Conservation (phyloP, 2,113 vertebrate species). For the Geococcyx californianus region DNA sequence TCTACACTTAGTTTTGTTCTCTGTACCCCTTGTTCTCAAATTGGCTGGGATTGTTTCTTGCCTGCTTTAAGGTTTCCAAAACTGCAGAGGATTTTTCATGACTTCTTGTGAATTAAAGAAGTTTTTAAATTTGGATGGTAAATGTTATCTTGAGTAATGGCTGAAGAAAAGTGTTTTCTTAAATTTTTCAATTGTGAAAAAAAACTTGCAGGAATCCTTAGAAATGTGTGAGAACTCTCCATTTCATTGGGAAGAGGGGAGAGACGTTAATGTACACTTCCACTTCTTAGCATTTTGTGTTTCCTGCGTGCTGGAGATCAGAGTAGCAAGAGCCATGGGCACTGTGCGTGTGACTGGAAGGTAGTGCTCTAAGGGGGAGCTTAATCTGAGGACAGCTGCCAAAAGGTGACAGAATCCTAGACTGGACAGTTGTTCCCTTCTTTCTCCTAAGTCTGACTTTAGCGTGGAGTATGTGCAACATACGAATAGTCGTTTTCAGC, state of each 20-base stretch:
- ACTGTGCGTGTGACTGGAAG: not conserved
- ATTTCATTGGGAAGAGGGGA: not conserved
- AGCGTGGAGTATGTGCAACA: accelerated
- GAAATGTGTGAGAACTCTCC: not conserved
- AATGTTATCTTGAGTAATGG: not conserved
- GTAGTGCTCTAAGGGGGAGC: not conserved
- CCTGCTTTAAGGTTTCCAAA: not conserved
- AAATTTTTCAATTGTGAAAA: accelerated
- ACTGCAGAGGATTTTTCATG: not conserved
- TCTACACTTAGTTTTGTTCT: not conserved
- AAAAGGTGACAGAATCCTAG: not conserved
- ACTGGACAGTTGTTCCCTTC: not conserved
- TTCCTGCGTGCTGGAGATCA: not conserved
- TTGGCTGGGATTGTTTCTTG: not conserved
- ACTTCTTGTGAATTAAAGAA: not conserved
- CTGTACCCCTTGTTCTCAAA: not conserved
- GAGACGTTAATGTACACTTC: not conserved
- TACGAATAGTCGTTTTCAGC: accelerated
- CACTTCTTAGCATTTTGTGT: not conserved
- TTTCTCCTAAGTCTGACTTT: not conserved
- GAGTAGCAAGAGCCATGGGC: not conserved
- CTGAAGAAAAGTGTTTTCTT: not conserved
- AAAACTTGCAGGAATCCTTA: not conserved
- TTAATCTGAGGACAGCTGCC: not conserved
- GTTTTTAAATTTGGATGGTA: not conserved